Base-by-base conservation (phyloP, 2,113 vertebrate species). In the Stegostoma tigrinum region DNA sequence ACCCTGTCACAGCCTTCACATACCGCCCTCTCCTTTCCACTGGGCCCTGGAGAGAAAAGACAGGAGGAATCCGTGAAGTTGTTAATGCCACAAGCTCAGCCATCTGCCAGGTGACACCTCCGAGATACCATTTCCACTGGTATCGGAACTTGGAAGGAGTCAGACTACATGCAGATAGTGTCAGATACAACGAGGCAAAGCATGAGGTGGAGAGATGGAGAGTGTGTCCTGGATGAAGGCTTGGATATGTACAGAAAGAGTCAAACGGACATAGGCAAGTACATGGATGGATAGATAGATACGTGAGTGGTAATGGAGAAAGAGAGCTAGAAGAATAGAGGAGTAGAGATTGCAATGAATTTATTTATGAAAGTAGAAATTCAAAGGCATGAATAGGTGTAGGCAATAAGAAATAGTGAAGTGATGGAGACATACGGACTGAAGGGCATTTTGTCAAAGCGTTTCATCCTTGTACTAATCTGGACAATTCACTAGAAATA, bases 1-100 rank as follows among this genome's bases (percentile, higher is more conserved):
- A 98, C 97, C 86, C 98, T 97, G 96, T 98, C 98, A 96, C 99
- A 99, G 96, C 99, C 99, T 95, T 98, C 98, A 95, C 99, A 99
- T 96, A 99, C 98, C 0, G 98, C 98, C 89, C 96, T 97, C 96
- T 97, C 97, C 89, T 97, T 97, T 97, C 94, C 94, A 75, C 94
- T 52, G 45, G 94, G 45, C 68, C 94, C 94, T 95, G 45, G 94
- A 95, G 94, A 95, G 68, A 95, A 72, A 95, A 95, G 68, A 72
- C 67, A 70, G 68, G 67, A 95, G 94, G 45, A 72, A 95, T 95
- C 68, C 42, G 24, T 72, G 68, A 75, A 72, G 38, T 45, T 52
- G 94, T 45, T 72, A 75, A 48, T 72, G 30, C 94, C 68, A 52
- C 94, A 95, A 34, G 67, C 42, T 52, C 67, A 27, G 42, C 94